Conservation (phyloP, 92 coral and sea anemone species). For the Umimayanthus kanabou region DNA sequence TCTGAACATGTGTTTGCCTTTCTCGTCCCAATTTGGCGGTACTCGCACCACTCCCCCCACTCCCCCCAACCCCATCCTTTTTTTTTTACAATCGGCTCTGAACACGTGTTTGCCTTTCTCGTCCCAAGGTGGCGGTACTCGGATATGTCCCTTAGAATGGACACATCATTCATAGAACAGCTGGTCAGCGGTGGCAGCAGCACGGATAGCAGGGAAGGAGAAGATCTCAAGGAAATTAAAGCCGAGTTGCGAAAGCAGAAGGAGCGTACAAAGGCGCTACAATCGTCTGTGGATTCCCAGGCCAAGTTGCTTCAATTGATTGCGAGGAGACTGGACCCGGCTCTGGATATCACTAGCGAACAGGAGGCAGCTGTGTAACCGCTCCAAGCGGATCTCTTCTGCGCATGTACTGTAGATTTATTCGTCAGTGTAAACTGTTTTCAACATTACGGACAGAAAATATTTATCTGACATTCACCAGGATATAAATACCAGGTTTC, state of each 20-base stretch:
- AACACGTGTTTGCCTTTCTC: neutral
- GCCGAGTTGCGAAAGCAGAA: conserved; percentile 58
- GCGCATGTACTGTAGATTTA: neutral
- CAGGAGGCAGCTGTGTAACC: conserved; percentile 35
- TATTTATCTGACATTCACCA: too few species aligned
- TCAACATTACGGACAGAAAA: too few species aligned
- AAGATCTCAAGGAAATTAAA: conserved; percentile 41
- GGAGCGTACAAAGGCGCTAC: conserved; percentile 50
- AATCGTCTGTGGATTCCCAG: conserved; percentile 73
- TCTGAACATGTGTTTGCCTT: too few species aligned
- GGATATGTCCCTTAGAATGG: conserved; percentile 5
- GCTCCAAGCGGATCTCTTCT: neutral
- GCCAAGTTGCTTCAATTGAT: conserved; percentile 53
- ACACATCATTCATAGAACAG: conserved; percentile 30
- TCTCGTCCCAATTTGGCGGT: too few species aligned
- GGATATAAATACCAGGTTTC: too few species aligned
- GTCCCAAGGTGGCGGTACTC: conserved; percentile 31
- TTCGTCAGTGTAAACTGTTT: too few species aligned
- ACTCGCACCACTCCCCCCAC: too few species aligned
- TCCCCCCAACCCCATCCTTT: too few species aligned
- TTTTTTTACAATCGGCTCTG: too few species aligned
- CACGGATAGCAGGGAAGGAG: conserved; percentile 13
- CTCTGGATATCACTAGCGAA: conserved; percentile 1
- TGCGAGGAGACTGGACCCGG: conserved; percentile 64
- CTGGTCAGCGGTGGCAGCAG: conserved; percentile 7